Conservation (phyloP, 2,888 invertebrate species). For the Hoplodrina blanda region DNA sequence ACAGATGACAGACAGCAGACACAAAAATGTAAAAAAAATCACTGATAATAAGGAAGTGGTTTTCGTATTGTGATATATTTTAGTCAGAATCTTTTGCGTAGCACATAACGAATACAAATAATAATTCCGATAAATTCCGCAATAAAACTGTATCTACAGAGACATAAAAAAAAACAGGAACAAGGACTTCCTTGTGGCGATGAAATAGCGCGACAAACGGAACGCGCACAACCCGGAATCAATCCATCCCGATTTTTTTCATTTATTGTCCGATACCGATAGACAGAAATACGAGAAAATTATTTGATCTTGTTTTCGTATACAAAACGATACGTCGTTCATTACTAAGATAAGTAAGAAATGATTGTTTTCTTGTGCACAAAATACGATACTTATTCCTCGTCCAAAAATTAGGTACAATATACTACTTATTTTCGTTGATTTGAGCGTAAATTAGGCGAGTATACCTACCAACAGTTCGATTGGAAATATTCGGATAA, state of each 20-base stretch:
- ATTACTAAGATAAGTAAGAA: conserved; percentile 57
- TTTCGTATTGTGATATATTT: conserved; percentile 25
- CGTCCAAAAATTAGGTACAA: conserved; percentile 10
- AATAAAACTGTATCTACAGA: conserved; percentile 58
- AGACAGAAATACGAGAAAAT: conserved; percentile 73
- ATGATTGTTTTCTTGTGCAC: conserved; percentile 35
- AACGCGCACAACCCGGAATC: conserved; percentile 73
- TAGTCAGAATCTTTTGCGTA: conserved; percentile 33
- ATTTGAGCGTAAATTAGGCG: conserved; percentile 34
- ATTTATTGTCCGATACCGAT: conserved; percentile 69
- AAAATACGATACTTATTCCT: conserved; percentile 23
- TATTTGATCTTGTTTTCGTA: conserved; percentile 70
- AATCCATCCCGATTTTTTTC: conserved; percentile 73
- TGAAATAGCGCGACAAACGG: conserved; percentile 71
- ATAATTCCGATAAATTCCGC: conserved; percentile 55
- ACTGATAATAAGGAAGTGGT: conserved; percentile 7
- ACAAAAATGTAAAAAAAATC: conserved; percentile 25
- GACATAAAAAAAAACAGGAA: conserved; percentile 67
- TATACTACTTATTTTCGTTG: conserved; percentile 42
- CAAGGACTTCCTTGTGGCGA: conserved; percentile 66
- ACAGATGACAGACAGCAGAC: background rate
- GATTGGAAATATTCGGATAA: conserved; percentile 63
- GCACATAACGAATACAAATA: conserved; percentile 56
- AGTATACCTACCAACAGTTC: conserved; percentile 44
- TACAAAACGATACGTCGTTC: conserved; percentile 24